Evolutionary conservation across 1,140 invertebrate genomes (phyloP).

Genomic region (Rhopalosiphum padi): DNA sequence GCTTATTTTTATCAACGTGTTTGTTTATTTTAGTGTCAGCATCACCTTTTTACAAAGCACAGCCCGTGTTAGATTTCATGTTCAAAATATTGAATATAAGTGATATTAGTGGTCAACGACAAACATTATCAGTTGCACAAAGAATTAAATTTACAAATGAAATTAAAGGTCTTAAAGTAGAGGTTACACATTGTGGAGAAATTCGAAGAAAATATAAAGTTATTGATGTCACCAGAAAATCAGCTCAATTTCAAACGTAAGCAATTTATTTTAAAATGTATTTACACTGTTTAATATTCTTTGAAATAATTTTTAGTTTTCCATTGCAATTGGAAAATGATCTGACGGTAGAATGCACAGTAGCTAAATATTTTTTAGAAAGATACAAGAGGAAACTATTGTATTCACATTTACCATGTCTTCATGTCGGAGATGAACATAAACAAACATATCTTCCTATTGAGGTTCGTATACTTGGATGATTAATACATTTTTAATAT

Average conservation of each 20-base stretch:
- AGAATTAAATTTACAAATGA: conserved; percentile 99
- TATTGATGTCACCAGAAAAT: conserved; percentile 97
- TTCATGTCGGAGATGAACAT: conserved; percentile 99
- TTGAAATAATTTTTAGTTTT: conserved; percentile 76
- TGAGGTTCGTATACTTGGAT: conserved; percentile 71
- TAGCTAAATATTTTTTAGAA: conserved; percentile 99
- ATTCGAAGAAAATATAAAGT: conserved; percentile 99
- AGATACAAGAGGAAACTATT: conserved; percentile 99
- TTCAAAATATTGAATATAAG: conserved; percentile 98
- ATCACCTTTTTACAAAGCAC: conserved; percentile 99
- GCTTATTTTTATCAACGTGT: neutral
- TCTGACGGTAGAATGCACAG: conserved; percentile 99
- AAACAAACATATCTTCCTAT: conserved; percentile 99
- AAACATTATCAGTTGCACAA: conserved; percentile 97
- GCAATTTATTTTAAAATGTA: conserved; percentile 62
- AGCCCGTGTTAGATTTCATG: conserved; percentile 99
- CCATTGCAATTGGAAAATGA: conserved; percentile 99
- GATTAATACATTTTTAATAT: neutral
- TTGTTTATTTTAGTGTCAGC: conserved; percentile 82
- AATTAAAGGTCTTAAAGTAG: conserved; percentile 99
- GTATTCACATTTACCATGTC: conserved; percentile 97
- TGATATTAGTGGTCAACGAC: conserved; percentile 90
- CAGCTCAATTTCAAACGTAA: conserved; percentile 99
- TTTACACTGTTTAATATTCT: conserved; percentile 57
- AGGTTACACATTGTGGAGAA: conserved; percentile 98